phyloP scores from a whole-genome alignment of 2,113 vertebrate genomes.

The Arizona elegans region DNA sequence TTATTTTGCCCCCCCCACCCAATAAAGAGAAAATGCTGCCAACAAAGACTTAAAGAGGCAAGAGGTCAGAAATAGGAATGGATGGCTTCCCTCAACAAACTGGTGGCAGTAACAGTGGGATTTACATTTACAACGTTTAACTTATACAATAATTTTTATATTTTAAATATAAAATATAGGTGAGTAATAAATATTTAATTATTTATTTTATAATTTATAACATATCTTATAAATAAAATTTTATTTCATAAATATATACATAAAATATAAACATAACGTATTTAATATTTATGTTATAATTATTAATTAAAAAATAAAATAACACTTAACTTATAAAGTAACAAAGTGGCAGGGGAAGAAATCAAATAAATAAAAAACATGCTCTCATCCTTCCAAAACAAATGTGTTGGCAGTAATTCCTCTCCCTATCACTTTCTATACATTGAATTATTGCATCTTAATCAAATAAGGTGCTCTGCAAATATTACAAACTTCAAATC shows the following conservation, averaged over 20 bases:
- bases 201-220: neutral
- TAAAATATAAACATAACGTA: neutral
- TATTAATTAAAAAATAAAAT: neutral
- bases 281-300: neutral
- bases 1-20: fast-evolving
- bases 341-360: neutral
- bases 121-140: neutral
- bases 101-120: neutral
- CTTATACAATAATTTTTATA: neutral
- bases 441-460: neutral
- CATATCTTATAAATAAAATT: neutral
- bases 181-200: neutral
- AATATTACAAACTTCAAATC: neutral
- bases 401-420: neutral
- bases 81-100: neutral
- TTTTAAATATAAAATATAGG: neutral
- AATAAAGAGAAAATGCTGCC: neutral
- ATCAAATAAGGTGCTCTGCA: neutral
- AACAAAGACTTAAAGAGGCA: neutral
- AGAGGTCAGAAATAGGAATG: neutral
- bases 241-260: neutral
- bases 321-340: neutral
- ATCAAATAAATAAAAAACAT: neutral
- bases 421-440: neutral
- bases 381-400: neutral